Evolutionary conservation across 2,888 invertebrate species (phyloP).

Genomic region (Apamea anceps): DNA sequence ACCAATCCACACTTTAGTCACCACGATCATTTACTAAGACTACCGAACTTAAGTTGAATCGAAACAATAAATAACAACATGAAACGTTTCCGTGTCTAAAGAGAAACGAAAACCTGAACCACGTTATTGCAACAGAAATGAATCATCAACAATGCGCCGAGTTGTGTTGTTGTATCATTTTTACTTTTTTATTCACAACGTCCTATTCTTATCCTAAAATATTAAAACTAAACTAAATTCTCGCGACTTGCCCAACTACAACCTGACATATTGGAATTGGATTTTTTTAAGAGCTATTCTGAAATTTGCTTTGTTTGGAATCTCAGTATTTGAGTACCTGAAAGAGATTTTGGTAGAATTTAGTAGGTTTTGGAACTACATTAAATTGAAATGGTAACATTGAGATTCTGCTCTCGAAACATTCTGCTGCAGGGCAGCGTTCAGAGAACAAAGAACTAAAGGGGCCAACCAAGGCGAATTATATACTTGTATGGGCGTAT

Average conservation of each 20-base stretch:
- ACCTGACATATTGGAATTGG: constrained; percentile 85
- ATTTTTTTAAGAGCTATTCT: constrained; percentile 36
- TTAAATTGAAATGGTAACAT: constrained; percentile 13
- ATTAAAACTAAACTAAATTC: constrained; percentile 75
- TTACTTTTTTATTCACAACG: constrained; percentile 73
- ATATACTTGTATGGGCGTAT: neutral
- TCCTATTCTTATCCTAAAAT: constrained; percentile 73
- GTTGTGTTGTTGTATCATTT: constrained; percentile 71
- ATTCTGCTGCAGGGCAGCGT: neutral
- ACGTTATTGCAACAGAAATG: constrained; percentile 65
- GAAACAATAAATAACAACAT: constrained; percentile 85
- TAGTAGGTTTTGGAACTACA: constrained; percentile 11
- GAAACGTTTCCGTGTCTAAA: constrained; percentile 72
- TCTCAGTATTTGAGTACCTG: constrained; percentile 38
- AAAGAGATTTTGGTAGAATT: constrained; percentile 2
- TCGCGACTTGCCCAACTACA: constrained; percentile 73
- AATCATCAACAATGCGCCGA: constrained; percentile 66
- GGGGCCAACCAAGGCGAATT: neutral
- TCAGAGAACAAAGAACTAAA: neutral
- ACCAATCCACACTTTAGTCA: constrained; percentile 68
- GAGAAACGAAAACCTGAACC: constrained; percentile 66
- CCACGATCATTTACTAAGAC: constrained; percentile 67
- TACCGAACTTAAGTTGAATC: constrained; percentile 72
- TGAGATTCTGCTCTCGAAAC: neutral
- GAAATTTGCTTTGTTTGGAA: constrained; percentile 45